These are phyloP conservation scores for Sycophaga agraensis DNA, from an alignment of 1,140 invertebrate genomes.

Conservation along the genomic window DNA sequence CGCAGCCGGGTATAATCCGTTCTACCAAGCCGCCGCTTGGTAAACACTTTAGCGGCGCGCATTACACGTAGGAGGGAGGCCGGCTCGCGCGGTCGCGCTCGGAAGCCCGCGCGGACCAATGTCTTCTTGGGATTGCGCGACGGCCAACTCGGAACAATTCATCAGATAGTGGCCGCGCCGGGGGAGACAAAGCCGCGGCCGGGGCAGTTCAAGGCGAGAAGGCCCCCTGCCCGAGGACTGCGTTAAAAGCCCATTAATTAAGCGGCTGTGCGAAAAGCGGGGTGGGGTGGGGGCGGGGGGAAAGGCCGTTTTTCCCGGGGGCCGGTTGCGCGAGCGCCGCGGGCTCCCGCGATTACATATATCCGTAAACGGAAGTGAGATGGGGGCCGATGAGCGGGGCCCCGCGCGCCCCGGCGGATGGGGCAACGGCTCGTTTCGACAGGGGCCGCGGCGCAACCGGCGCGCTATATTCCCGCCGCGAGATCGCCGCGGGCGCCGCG, in stretches of 20 bases:
- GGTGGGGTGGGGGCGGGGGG: too few relatives aligned
- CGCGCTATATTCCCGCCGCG: too few relatives aligned
- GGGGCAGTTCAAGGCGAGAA: not conserved
- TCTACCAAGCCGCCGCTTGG: too few relatives aligned
- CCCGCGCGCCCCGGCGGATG: not conserved
- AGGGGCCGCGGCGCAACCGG: not conserved
- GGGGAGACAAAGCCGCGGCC: not conserved
- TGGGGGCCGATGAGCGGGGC: too few relatives aligned
- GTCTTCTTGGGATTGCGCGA: not conserved
- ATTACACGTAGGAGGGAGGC: too few relatives aligned
- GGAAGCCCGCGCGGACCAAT: too few relatives aligned
- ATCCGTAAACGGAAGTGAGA: conserved; percentile 23
- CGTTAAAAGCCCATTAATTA: conserved; percentile 22
- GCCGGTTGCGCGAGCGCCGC: not conserved
- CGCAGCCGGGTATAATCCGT: too few relatives aligned
- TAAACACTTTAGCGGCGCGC: too few relatives aligned
- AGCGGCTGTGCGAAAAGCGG: not conserved
- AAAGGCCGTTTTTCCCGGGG: conserved; percentile 3
- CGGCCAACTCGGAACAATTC: not conserved
- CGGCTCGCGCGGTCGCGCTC: too few relatives aligned
- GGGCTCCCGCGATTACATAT: not conserved
- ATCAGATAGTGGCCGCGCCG: not conserved
- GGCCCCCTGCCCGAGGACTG: too few relatives aligned
- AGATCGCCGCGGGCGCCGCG: too few relatives aligned
- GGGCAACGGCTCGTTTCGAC: conserved; percentile 21